Evolutionary conservation across 1,140 invertebrate genomes (phyloP), one percentile per base, ranked within the genome.

Genomic region (Rhynchophorus ferrugineus): DNA sequence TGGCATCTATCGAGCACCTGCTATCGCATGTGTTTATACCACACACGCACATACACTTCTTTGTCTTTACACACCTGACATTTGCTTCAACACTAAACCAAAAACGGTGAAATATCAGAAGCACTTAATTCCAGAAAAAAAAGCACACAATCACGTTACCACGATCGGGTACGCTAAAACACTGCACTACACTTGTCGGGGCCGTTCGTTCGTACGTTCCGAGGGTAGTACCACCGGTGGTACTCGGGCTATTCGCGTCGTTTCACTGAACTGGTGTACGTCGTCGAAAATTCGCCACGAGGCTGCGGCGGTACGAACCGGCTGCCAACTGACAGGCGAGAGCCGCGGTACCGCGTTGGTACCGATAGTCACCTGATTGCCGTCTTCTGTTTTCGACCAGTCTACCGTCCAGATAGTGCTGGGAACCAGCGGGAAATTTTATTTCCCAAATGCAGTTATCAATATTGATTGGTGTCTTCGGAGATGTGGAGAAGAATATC

Each of bases 321-420:
- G 44, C 44, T 36, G 44, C 36, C 39, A 38, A 50, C 48, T 50
- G 48, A 50, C 48, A 50, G 43, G 48, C 38, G 48, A 42, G 48
- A 50, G 41, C 13, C 48, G 43, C 43, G 48, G 48, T 38, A 50
- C 48, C 24, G 29, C 39, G 16, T 18, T 21, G 47, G 38, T 49
- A 36, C 37, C 48, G 48, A 50, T 50, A 50, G 39, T 24, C 48
- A 50, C 48, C 48, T 50, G 18, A 50, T 35, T 37, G 43, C 48
- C 24, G 37, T 39, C 41, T 24, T 38, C 41, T 49, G 39, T 36
- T 41, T 38, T 49, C 33, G 29, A 35, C 37, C n/a, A 29, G 47
- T 38, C 47, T n/a, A n/a, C n/a, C n/a, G n/a, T n/a, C n/a, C n/a
- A n/a, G n/a, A n/a, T n/a, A n/a, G n/a, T n/a, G n/a, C n/a, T n/a